phyloP scores from a whole-genome alignment of 2,888 invertebrate genomes.

The Cephus sareptanus region DNA sequence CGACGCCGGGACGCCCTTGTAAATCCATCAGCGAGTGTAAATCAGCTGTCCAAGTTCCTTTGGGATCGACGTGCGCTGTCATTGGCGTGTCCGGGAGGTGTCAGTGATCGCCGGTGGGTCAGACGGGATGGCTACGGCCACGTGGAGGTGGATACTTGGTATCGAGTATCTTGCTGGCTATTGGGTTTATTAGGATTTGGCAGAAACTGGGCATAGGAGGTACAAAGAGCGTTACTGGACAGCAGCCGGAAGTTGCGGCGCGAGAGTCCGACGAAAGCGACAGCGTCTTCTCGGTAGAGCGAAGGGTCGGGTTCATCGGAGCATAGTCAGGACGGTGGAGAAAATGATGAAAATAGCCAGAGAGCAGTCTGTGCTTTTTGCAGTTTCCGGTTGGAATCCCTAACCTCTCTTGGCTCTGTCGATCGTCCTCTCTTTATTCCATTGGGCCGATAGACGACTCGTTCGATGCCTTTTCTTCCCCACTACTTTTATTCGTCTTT shows the following conservation, averaged over 20 bases:
- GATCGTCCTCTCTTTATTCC: background rate
- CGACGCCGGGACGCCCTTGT: background rate
- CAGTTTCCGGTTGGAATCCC: background rate
- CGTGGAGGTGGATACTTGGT: background rate
- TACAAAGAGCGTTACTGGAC: background rate
- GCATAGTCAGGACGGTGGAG: background rate
- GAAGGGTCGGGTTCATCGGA: background rate
- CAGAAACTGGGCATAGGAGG: background rate
- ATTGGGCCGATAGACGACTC: background rate
- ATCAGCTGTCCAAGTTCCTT: background rate
- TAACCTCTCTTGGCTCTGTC: background rate
- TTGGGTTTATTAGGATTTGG: background rate
- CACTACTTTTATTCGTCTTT: background rate
- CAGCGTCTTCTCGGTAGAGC: background rate
- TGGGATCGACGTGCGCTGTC: background rate
- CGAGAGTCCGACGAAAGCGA: background rate
- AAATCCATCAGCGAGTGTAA: background rate
- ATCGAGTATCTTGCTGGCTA: background rate
- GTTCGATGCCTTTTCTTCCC: background rate
- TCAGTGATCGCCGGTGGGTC: background rate
- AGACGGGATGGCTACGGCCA: background rate
- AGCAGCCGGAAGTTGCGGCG: background rate
- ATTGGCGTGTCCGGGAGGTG: background rate
- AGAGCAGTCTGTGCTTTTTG: constrained; percentile 1
- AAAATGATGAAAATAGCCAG: background rate